These are phyloP conservation scores for Apotomis betuletana DNA, from an alignment of 2,888 invertebrate species.

Conservation along the genomic window DNA sequence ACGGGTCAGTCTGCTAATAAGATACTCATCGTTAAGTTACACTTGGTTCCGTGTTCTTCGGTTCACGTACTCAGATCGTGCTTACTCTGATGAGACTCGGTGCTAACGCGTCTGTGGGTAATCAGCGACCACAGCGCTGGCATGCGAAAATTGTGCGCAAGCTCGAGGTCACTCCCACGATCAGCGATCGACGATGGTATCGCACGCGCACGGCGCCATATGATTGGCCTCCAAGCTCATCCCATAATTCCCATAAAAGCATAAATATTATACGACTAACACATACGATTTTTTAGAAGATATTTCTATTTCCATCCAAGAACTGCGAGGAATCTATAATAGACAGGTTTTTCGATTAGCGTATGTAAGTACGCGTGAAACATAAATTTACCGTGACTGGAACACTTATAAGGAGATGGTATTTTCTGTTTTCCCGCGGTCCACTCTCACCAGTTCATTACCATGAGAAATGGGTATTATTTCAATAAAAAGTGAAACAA, in stretches of 20 bases:
- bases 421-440: constrained; percentile 5
- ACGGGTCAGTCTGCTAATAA: no score
- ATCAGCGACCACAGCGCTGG: constrained; percentile 7
- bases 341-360: constrained; percentile 27
- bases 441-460: constrained; percentile 11
- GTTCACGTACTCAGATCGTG: background rate
- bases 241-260: background rate
- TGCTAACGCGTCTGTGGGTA: background rate
- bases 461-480: background rate
- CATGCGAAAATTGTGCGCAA: constrained; percentile 26
- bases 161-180: constrained; percentile 27
- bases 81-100: background rate
- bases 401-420: constrained; percentile 20
- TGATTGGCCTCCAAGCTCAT: constrained; percentile 12
- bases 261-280: background rate
- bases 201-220: constrained; percentile 27
- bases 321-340: constrained; percentile 23
- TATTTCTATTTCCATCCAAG: constrained; percentile 12
- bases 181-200: constrained; percentile 35
- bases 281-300: background rate
- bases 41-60: background rate
- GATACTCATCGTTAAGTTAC: no score
- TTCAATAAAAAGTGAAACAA: no score
- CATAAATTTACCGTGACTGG: constrained; percentile 17
- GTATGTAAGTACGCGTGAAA: constrained; percentile 20